Evolutionary conservation across 2,797 vertebrate genomes (phyloP).

Genomic region (Hydrocynus forskahlii): DNA sequence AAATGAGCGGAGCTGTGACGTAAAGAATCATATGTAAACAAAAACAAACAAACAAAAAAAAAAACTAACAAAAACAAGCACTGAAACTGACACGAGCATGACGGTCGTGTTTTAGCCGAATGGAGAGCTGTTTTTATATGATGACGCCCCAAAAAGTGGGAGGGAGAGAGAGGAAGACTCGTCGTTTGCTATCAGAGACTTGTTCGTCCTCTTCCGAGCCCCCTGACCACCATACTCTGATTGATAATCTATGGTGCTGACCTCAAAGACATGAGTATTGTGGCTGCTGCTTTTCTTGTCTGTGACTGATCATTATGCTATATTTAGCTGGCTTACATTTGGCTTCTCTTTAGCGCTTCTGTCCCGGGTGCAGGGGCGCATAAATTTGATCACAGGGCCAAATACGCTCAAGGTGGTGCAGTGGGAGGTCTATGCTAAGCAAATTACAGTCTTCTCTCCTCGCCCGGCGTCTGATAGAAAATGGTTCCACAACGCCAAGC

Average conservation of each 20-base stretch:
- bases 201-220: conserved; percentile 48
- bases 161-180: conserved; percentile 46
- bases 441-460: conserved; percentile 10
- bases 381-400: neutral
- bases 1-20: conserved; percentile 33
- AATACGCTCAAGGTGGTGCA: neutral
- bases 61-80: neutral
- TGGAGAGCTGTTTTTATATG: conserved; percentile 74
- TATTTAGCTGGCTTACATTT: neutral
- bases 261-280: conserved; percentile 44
- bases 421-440: neutral
- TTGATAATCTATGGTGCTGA: conserved; percentile 73
- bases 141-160: conserved; percentile 62
- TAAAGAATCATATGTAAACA: conserved; percentile 10
- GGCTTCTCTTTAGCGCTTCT: neutral
- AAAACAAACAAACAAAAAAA: neutral
- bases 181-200: neutral
- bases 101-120: conserved; percentile 22
- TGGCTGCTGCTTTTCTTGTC: conserved; percentile 28
- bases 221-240: conserved; percentile 61
- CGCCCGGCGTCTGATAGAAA: conserved; percentile 46
- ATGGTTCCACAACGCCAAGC: conserved; percentile 1
- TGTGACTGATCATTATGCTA: conserved; percentile 4
- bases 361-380: neutral
- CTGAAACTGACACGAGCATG: conserved; percentile 1